Evolutionary conservation across 2,113 vertebrate species (phyloP).

Genomic region (Polyodon spathula): DNA sequence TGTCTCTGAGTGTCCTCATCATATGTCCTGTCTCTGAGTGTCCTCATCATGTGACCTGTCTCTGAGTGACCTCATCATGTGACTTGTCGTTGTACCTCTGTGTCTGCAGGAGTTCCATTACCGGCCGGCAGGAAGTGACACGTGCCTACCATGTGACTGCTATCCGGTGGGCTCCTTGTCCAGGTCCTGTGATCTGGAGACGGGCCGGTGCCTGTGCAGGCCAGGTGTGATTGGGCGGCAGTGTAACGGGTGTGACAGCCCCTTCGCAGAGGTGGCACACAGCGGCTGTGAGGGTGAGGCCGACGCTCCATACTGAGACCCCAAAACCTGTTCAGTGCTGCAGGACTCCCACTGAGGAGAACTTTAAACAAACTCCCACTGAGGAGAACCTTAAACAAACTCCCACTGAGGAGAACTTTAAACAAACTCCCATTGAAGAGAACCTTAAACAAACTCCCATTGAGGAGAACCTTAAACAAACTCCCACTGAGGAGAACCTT

Average conservation of each 20-base stretch:
- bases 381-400: too few relatives aligned
- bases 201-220: slow-evolving; percentile 82
- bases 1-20: slow-evolving; percentile 13
- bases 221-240: slow-evolving; percentile 90
- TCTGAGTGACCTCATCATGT: slow-evolving; percentile 12
- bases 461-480: too few relatives aligned
- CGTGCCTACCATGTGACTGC: slow-evolving; percentile 91
- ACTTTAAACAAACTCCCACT: too few relatives aligned
- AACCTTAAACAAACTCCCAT: too few relatives aligned
- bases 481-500: too few relatives aligned
- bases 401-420: too few relatives aligned
- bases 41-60: slow-evolving; percentile 1
- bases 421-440: too few relatives aligned
- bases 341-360: too few relatives aligned
- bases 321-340: too few relatives aligned
- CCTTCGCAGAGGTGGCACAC: slow-evolving; percentile 90
- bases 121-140: slow-evolving; percentile 65
- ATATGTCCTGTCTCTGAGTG: slow-evolving; percentile 18
- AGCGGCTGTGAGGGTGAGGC: slow-evolving; percentile 81
- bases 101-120: slow-evolving; percentile 87
- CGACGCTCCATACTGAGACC: neutral
- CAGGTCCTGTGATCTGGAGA: slow-evolving; percentile 78
- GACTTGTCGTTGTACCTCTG: slow-evolving; percentile 10
- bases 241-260: slow-evolving; percentile 89
- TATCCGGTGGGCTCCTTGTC: slow-evolving; percentile 91